These are phyloP conservation scores for Psammodynastes pulverulentus DNA, from an alignment of 2,113 vertebrate genomes.

Conservation along the genomic window DNA sequence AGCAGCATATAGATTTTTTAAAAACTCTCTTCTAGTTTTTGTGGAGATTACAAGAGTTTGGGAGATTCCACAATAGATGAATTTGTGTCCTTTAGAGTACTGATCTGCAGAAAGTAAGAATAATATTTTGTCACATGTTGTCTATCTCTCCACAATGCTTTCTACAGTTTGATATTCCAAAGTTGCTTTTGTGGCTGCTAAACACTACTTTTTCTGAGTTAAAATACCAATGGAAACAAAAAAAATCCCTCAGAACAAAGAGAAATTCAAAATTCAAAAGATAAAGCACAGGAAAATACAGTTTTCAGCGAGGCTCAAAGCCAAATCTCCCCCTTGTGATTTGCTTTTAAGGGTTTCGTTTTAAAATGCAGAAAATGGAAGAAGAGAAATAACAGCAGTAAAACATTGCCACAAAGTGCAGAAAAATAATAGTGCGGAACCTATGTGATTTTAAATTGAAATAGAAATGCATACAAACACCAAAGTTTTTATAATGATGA, in stretches of 20 bases:
- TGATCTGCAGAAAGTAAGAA: background rate
- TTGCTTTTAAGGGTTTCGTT: background rate
- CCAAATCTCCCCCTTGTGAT: background rate
- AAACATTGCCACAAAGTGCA: background rate
- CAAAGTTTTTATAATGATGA: background rate
- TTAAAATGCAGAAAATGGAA: conserved; percentile 11
- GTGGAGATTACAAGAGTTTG: background rate
- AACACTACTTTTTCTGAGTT: background rate
- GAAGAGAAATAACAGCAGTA: background rate
- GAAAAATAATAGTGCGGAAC: conserved; percentile 1
- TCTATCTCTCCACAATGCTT: background rate
- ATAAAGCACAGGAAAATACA: background rate
- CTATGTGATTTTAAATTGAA: conserved; percentile 5
- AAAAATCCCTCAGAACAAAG: background rate
- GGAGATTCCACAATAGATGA: background rate
- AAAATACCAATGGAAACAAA: rapidly evolving
- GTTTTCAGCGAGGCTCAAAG: rapidly evolving
- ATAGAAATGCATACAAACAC: conserved; percentile 8
- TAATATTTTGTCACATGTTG: background rate
- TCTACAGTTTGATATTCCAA: background rate
- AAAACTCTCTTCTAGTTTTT: background rate
- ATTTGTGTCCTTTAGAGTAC: background rate
- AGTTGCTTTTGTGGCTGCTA: background rate
- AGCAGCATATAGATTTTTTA: background rate
- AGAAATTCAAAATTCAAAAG: background rate